Conservation (phyloP, 2,888 invertebrate genomes). For the Cepaea hortensis region DNA sequence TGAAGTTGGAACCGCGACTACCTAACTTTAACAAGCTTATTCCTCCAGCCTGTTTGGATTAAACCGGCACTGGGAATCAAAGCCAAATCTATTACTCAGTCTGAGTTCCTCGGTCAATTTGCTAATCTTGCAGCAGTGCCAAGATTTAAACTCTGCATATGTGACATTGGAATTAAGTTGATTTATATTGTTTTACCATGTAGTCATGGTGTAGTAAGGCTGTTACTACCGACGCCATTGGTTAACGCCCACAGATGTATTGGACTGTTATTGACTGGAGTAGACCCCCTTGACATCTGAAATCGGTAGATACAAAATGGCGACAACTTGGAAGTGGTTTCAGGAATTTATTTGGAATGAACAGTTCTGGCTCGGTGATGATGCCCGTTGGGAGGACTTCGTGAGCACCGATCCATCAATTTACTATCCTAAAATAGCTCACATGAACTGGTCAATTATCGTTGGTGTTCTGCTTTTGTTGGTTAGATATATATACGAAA, state of each 20-base stretch:
- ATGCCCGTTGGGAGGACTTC: conserved; percentile 91
- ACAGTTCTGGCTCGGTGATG: conserved; percentile 93
- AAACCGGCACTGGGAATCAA: too few species aligned
- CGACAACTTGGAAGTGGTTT: conserved; percentile 42
- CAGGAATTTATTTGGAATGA: conserved; percentile 83
- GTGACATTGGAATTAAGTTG: too few species aligned
- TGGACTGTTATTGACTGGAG: neutral
- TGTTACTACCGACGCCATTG: neutral
- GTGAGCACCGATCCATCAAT: conserved; percentile 81
- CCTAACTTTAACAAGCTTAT: too few species aligned
- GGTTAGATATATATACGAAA: conserved; percentile 87
- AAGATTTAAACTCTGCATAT: too few species aligned
- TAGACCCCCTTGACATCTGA: conserved; percentile 30
- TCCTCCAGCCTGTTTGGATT: too few species aligned
- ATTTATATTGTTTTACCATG: too few species aligned
- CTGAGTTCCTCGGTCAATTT: too few species aligned
- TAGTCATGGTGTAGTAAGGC: neutral
- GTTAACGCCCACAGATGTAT: conserved; percentile 3
- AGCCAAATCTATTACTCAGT: too few species aligned
- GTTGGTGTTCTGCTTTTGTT: conserved; percentile 87
- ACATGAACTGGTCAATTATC: conserved; percentile 77
- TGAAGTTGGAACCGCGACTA: too few species aligned
- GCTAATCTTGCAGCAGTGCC: too few species aligned
- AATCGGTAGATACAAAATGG: conserved; percentile 50
- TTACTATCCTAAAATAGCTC: conserved; percentile 64